Base-by-base conservation (phyloP, 2,888 invertebrate genomes). In the Platerodrilus igneus region DNA sequence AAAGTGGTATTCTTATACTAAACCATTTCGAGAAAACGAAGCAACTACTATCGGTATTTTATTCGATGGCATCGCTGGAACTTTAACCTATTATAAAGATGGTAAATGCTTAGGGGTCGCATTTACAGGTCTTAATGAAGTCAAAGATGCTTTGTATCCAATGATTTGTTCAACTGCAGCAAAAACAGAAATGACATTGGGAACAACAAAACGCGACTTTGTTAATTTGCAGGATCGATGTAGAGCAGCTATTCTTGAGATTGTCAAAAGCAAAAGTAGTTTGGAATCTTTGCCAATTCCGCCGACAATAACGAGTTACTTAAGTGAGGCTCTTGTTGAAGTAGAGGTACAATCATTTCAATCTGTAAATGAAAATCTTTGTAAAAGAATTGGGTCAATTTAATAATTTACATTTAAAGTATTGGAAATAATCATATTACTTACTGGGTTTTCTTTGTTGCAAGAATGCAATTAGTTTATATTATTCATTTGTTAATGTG, bases 81-180 rank as follows among this genome's bases (percentile, higher is more conserved):
- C 83, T 0, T 59, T 85, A 29, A 78, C 79, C 3, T 85, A 77
- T 63, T 84, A 76, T 62, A 83, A 83, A 64, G 82, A 85, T 59
- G 81, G 81, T 11, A 70, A 70, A 50, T 75, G 75, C 56, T 68
- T 84, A 37, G 85, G 84, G 2, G 73, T 82, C n/a, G 84, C 83
- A 1, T 85, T 84, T 61, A 68, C 75, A 5, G 81, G 78, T 6
- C 65, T 84, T 37, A 71, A 78, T 50, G 73, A 78, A 58, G 66
- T 79, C 1, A 72, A 74, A 37, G 77, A 79, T 48, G 76, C 77
- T 2, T 68, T 85, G 2, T 84, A 74, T 60, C 84, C 85, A 1
- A 76, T 82, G 38, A 74, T 83, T 6, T 78, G 79, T 53, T 83
- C 83, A 2, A 84, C 84, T 0, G 83, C 84, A 0, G 83, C 83